Percentiles rank a stretch among this genome's conserved stretches.
phyloP scores from a whole-genome alignment of 2,113 vertebrate species.

The Forbesichthys agassizii region DNA sequence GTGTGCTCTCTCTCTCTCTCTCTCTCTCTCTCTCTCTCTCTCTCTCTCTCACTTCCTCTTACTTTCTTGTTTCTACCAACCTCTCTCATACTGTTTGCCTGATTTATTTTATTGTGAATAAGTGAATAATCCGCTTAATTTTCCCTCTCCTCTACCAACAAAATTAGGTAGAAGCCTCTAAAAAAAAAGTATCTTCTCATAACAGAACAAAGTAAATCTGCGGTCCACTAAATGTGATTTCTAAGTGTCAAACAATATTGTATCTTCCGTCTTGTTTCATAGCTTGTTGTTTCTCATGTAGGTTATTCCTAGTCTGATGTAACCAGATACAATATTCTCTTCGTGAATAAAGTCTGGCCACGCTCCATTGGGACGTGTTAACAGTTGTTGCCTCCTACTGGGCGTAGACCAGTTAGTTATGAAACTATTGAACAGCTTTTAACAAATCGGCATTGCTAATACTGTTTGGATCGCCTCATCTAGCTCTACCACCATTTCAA shows the following conservation, averaged over 20 bases:
- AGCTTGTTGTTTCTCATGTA: not conserved
- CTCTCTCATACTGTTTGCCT: constrained; percentile 44
- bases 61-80: constrained; percentile 41
- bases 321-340: too few species aligned
- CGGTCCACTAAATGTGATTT: not conserved
- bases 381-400: too few species aligned
- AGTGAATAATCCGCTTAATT: constrained; percentile 19
- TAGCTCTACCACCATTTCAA: too few species aligned
- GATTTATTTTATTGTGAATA: constrained; percentile 41
- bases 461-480: too few species aligned
- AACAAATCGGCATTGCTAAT: too few species aligned
- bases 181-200: constrained; percentile 13
- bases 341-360: too few species aligned
- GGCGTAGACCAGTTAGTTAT: too few species aligned
- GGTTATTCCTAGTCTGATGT: not conserved
- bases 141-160: constrained; percentile 17
- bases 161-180: not conserved
- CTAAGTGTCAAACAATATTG: too few species aligned
- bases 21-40: constrained; percentile 29
- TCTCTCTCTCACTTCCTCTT: constrained; percentile 29
- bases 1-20: constrained; percentile 14
- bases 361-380: too few species aligned
- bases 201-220: not conserved
- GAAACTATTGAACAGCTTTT: too few species aligned
- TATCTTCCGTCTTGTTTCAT: too few species aligned